Evolutionary conservation across 2,797 vertebrate genomes (phyloP), one percentile per base, ranked within the genome.

Genomic region (Aulostomus chinensis): DNA sequence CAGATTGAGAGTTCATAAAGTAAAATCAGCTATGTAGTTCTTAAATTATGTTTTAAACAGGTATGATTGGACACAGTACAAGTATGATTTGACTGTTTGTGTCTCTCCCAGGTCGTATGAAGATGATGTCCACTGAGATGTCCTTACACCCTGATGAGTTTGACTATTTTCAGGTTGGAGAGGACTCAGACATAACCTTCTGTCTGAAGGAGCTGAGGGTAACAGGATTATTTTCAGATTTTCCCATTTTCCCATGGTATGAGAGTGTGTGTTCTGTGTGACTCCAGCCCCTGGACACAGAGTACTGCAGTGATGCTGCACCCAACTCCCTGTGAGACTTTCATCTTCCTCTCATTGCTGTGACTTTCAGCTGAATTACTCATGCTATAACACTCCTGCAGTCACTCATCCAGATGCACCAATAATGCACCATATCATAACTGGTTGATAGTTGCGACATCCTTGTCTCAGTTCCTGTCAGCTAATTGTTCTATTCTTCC

Each of bases 181-280:
- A 91, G 31, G 88, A 95, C 60, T 93, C 92, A 3, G 92, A 95
- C 73, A 86, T 98, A 84, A 97, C 95, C 0, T 97, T 98, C 89
- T 98, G 94, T 84, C 91, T 97, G 51, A 98, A 95, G 84, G 96
- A 98, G 87, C 2, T 98, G 41, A 93, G 93, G 92, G 96, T 98
- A 92, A 93, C 64, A 1, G n/a, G 18, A 12, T 73, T 73, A 66
- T 81, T 80, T 83, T 58, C 43, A 43, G 70, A 63, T 21, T 12
- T 9, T 22, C 10, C 28, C 5, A 50, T 66, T 65, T 46, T 67
- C 46, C 28, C 36, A 48, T 66, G 76, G 75, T 54, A 56, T 71
- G 63, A 74, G 40, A 68, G 49, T 68, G 53, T 68, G 31, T 42
- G 38, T n/a, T 63, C 31, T 49, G 53, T 38, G 13, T 28, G 38